Percentiles rank a stretch among this genome's conserved stretches.
phyloP scores from a whole-genome alignment of 2,113 vertebrate genomes.

The Archocentrus centrarchus region DNA sequence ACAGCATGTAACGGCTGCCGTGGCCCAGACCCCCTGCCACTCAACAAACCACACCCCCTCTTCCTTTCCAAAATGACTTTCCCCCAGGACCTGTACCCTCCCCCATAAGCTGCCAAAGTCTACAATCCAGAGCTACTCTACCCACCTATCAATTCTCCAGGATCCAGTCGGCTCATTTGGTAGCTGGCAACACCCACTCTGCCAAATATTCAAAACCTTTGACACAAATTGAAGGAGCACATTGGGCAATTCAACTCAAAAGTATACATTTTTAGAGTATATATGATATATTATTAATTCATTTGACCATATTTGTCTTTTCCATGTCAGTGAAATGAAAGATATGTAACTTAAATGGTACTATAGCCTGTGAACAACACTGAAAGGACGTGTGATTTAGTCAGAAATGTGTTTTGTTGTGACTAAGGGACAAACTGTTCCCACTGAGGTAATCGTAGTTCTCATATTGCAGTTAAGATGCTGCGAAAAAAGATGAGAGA shows the following conservation, averaged over 20 bases:
- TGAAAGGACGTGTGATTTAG: neutral
- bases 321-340: neutral
- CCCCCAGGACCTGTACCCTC: constrained; percentile 32
- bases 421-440: neutral
- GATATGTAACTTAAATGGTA: neutral
- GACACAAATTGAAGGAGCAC: neutral
- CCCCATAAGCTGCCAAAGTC: constrained; percentile 36
- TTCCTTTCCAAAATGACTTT: constrained; percentile 55
- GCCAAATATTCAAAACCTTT: neutral
- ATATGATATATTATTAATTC: neutral
- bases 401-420: neutral
- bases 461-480: neutral
- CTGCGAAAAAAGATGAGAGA: neutral
- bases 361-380: neutral
- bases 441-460: neutral
- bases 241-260: neutral
- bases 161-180: constrained; percentile 15
- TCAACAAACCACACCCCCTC: constrained; percentile 41
- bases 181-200: neutral
- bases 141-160: constrained; percentile 1
- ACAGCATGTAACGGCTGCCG: constrained; percentile 53
- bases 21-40: constrained; percentile 47
- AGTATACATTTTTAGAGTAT: no score
- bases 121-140: constrained; percentile 23
- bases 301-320: neutral